Percentiles rank a stretch among this genome's conserved stretches.
These are phyloP conservation scores for Sebastolobus alascanus DNA, from an alignment of 2,797 vertebrate genomes.

Conservation along the genomic window DNA sequence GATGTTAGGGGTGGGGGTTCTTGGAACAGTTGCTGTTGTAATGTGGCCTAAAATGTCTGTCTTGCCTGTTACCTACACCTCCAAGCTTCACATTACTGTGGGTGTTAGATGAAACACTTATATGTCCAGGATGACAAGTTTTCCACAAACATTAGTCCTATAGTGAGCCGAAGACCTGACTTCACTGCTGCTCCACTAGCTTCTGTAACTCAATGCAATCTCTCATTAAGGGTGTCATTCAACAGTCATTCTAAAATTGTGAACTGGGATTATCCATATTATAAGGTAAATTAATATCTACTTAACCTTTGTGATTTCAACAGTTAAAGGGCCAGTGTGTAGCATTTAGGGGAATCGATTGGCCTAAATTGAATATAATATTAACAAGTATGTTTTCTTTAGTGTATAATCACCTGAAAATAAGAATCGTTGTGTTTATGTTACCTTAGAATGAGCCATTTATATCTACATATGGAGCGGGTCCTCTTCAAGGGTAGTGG, in stretches of 20 bases:
- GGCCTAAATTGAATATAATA: neutral
- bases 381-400: neutral
- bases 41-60: constrained; percentile 26
- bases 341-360: neutral
- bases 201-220: neutral
- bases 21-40: constrained; percentile 14
- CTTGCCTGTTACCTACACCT: constrained; percentile 22
- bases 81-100: constrained; percentile 10
- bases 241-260: neutral
- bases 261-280: neutral
- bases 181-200: neutral
- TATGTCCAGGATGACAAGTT: constrained; percentile 5
- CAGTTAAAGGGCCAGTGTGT: neutral
- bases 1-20: neutral
- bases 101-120: constrained; percentile 20
- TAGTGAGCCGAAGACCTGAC: neutral
- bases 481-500: too few relatives aligned
- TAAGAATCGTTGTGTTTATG: neutral
- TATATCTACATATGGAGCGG: neutral
- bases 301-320: neutral
- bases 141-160: constrained; percentile 12
- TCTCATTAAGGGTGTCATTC: neutral
- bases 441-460: neutral
- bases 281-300: too few relatives aligned
- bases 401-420: neutral